These are phyloP conservation scores for Halichoerus grypus DNA, from an alignment of 2,113 vertebrate species.

Conservation along the genomic window DNA sequence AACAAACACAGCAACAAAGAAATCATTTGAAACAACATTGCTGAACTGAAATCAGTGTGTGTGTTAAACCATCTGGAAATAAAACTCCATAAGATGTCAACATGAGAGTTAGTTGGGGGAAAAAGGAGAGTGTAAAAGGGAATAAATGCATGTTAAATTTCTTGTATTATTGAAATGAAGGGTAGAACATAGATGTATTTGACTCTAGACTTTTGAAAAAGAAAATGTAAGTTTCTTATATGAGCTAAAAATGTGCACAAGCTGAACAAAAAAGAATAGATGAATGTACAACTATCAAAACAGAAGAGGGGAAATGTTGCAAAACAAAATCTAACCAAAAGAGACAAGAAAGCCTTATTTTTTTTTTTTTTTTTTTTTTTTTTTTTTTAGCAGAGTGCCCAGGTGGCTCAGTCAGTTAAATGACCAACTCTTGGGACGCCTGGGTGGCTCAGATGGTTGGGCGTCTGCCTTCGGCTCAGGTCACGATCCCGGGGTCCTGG, in stretches of 20 bases:
- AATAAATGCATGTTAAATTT: background rate
- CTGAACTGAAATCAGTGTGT: background rate
- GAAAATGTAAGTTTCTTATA: background rate
- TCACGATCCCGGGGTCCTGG: too few species aligned
- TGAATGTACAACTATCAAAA: background rate
- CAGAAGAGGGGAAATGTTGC: background rate
- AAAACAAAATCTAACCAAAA: conserved; percentile 18
- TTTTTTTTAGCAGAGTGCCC: background rate
- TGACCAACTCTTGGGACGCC: background rate
- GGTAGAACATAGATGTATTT: background rate
- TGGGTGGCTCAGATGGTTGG: too few species aligned
- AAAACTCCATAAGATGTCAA: background rate
- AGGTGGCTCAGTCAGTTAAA: background rate
- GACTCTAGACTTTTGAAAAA: background rate
- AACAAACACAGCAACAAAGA: background rate
- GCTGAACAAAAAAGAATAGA: background rate
- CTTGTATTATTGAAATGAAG: background rate
- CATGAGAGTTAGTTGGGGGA: background rate
- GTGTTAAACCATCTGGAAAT: background rate
- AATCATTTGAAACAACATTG: background rate
- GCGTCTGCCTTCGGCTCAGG: too few species aligned
- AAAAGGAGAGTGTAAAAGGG: background rate
- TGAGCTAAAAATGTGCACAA: background rate
- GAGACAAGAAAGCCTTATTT: background rate
- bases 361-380: background rate